phyloP scores from a whole-genome alignment of 2,888 invertebrate species.

The Vesta saturnalis region DNA sequence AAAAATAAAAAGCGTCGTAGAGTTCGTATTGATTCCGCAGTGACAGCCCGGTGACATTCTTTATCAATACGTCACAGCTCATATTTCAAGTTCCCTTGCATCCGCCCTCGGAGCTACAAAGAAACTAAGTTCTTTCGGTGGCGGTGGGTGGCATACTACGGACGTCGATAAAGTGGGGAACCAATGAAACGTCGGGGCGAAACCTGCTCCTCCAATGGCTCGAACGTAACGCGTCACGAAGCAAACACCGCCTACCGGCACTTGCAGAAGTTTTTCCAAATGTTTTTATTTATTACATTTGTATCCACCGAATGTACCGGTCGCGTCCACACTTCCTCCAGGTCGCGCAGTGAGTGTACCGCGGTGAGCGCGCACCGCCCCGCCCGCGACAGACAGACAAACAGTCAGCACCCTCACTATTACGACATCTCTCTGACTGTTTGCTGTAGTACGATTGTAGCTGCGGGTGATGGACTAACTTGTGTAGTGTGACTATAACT shows the following conservation, averaged over 20 bases:
- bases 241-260: slow-evolving; percentile 54
- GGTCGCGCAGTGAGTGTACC: slow-evolving; percentile 46
- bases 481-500: slow-evolving; percentile 31
- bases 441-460: slow-evolving; percentile 48
- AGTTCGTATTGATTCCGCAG: slow-evolving; percentile 65
- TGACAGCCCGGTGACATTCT: slow-evolving; percentile 76
- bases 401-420: slow-evolving; percentile 58
- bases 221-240: slow-evolving; percentile 66
- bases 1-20: slow-evolving; percentile 52
- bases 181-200: slow-evolving; percentile 53
- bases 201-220: slow-evolving; percentile 63
- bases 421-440: slow-evolving; percentile 62
- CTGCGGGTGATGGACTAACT: slow-evolving; percentile 42
- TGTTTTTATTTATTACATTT: slow-evolving; percentile 79
- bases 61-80: slow-evolving; percentile 69
- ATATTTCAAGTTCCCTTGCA: slow-evolving; percentile 64
- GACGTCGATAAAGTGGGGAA: slow-evolving; percentile 52
- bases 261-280: slow-evolving; percentile 65
- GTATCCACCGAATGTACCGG: slow-evolving; percentile 74
- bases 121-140: slow-evolving; percentile 67
- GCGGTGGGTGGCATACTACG: slow-evolving; percentile 57
- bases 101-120: slow-evolving; percentile 67
- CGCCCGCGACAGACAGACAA: slow-evolving; percentile 62
- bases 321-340: slow-evolving; percentile 62
- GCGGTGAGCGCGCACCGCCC: slow-evolving; percentile 55